Evolutionary conservation across 2,888 invertebrate species (phyloP), one percentile per base, ranked within the genome.

Genomic region (Lepidocyrtinus sp.): DNA sequence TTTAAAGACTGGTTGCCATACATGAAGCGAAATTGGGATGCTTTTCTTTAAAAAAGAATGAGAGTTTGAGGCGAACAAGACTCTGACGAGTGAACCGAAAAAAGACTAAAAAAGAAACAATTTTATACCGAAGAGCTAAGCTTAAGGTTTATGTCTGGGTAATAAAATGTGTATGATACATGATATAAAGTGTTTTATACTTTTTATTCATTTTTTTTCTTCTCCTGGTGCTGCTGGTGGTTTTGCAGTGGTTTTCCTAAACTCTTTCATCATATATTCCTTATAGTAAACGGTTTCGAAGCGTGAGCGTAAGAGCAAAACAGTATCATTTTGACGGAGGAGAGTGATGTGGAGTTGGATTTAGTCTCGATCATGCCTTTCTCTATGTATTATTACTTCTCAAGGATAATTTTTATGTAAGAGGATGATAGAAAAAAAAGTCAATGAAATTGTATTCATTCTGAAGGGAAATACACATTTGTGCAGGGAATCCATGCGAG

Each of bases 151-250:
- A 21, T 22, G 59, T 59, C 19, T 59, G 21, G 19, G 2, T n/a
- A 55, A 55, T 55, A 55, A 55, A 55, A n/a, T 55, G 55, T 55
- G 55, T 55, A 55, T 55, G 55, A 55, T 55, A n/a, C 17, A 55
- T n/a, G 55, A 55, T 55, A 55, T 55, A 55, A 55, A 55, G 17
- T 3, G n/a, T 55, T n/a, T 55, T 55, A n/a, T 7, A n/a, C 2
- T 55, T 55, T 55, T 55, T 55, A 55, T 55, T n/a, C 55, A 55
- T 55, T 55, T 9, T 55, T 55, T 55, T 3, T 7, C 36, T 7
- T 36, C 5, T 36, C 36, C 36, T 36, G 5, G 36, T 36, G 36
- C 5, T 36, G 5, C 5, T 36, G 36, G 36, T 36, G 5, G 36
- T 36, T 36, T 36, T 36, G 36, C 36, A 36, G 5, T 36, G 36